Evolutionary conservation across 2,797 vertebrate species (phyloP).

Genomic region (Hypotaenidia philippensis): DNA sequence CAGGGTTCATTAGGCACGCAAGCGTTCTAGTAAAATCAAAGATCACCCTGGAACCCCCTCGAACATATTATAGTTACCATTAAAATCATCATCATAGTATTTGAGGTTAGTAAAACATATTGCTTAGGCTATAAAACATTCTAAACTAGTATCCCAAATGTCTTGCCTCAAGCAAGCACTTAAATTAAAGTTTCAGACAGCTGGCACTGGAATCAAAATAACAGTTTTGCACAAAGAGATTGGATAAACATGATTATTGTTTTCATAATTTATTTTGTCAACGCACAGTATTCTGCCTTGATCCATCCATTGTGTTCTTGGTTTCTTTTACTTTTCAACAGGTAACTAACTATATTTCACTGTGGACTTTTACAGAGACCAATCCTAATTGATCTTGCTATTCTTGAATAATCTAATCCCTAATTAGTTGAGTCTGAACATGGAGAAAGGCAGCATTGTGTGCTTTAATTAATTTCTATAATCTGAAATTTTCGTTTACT

Average conservation of each 20-base stretch:
- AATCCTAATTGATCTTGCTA: conserved; percentile 46
- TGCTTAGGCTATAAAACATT: conserved; percentile 86
- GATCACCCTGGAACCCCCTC: conserved; percentile 73
- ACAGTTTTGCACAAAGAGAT: conserved; percentile 82
- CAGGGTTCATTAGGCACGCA: conserved; percentile 42
- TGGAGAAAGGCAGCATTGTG: conserved; percentile 54
- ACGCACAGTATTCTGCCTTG: conserved; percentile 66
- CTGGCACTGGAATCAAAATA: conserved; percentile 86
- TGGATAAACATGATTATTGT: conserved; percentile 86
- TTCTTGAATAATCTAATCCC: conserved; percentile 64
- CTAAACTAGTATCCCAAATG: conserved; percentile 88
- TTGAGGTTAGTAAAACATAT: conserved; percentile 87
- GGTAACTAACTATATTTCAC: conserved; percentile 78
- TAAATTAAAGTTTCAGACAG: conserved; percentile 89
- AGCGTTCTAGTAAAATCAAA: conserved; percentile 70
- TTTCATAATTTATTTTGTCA: conserved; percentile 84
- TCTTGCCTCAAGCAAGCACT: conserved; percentile 86
- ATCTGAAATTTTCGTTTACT: conserved; percentile 64
- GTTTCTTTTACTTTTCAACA: conserved; percentile 76
- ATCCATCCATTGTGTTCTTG: conserved; percentile 50
- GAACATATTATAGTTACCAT: conserved; percentile 82
- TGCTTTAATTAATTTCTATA: conserved; percentile 74
- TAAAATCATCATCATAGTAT: conserved; percentile 83
- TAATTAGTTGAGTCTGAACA: conserved; percentile 37
- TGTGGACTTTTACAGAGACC: conserved; percentile 8